phyloP scores from a whole-genome alignment of 2,797 vertebrate genomes.

The Crocodylus rhombifer region DNA sequence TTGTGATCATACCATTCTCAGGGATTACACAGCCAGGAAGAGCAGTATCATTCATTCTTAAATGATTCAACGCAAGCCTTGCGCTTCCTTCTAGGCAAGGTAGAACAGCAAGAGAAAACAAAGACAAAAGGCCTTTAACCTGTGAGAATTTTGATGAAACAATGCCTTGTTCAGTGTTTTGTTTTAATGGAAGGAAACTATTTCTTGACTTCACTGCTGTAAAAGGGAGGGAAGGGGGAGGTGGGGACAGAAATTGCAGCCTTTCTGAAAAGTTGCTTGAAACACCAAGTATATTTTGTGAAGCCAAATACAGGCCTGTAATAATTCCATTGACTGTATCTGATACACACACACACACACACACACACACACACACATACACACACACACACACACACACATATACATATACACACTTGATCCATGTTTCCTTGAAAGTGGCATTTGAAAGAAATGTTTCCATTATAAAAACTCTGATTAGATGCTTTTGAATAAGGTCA shows the following conservation, averaged over 20 bases:
- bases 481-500: accelerated
- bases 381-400: too few relatives aligned
- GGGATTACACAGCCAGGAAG: neutral
- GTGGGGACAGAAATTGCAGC: accelerated
- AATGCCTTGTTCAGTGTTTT: neutral
- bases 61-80: neutral
- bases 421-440: accelerated
- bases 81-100: neutral
- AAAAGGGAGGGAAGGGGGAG: neutral
- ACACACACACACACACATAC: too few relatives aligned
- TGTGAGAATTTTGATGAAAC: neutral
- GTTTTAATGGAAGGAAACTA: accelerated
- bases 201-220: neutral
- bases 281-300: accelerated
- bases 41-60: neutral
- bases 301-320: accelerated
- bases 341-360: accelerated
- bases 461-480: accelerated
- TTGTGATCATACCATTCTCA: accelerated
- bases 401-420: too few relatives aligned
- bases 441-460: accelerated
- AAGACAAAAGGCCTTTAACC: neutral
- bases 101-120: neutral
- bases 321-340: accelerated
- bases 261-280: neutral